phyloP scores from a whole-genome alignment of 2,888 invertebrate species.

The Pheosia gnoma region DNA sequence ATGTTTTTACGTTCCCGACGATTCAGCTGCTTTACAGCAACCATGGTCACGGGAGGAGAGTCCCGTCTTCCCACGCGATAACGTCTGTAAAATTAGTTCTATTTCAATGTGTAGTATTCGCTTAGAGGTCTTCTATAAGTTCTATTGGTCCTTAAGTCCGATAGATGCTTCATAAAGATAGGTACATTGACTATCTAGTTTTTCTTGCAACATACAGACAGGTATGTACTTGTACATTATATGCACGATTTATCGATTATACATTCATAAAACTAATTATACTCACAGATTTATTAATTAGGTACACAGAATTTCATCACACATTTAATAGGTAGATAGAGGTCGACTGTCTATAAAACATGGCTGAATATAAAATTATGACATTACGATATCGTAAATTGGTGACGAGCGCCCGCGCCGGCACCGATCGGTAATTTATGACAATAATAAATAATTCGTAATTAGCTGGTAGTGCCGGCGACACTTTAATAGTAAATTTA shows the following conservation, averaged over 20 bases:
- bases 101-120: too few relatives aligned
- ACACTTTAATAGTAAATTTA: constrained; percentile 16
- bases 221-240: not conserved
- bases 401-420: constrained; percentile 8
- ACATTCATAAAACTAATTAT: constrained; percentile 1
- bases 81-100: too few relatives aligned
- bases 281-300: constrained; percentile 14
- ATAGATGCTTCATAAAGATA: too few relatives aligned
- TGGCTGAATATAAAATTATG: constrained; percentile 14
- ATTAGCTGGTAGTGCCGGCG: constrained; percentile 26
- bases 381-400: constrained; percentile 26
- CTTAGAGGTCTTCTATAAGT: too few relatives aligned
- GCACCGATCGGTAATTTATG: constrained; percentile 32
- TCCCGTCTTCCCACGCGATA: too few relatives aligned
- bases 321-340: not conserved
- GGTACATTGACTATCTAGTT: constrained; percentile 6
- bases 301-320: constrained; percentile 10
- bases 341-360: not conserved
- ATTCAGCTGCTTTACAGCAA: too few relatives aligned
- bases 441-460: constrained; percentile 32
- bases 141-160: too few relatives aligned
- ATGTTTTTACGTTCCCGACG: too few relatives aligned
- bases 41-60: too few relatives aligned
- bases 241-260: constrained; percentile 1
- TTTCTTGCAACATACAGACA: not conserved